phyloP scores from a whole-genome alignment of 2,113 vertebrate species.

The Dipodomys stephensi region DNA sequence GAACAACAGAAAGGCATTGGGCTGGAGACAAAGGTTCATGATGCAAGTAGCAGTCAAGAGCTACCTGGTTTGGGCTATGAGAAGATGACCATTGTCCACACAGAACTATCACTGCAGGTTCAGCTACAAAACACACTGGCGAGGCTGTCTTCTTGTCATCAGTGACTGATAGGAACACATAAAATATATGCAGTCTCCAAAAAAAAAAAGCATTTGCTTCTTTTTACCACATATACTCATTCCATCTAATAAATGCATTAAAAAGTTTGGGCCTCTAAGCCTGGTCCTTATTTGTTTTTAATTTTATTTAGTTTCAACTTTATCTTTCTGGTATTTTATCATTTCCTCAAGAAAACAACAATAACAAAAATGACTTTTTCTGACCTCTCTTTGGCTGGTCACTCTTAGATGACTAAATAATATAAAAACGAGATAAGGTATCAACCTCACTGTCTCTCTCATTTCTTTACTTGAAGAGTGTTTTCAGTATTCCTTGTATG shows the following conservation, averaged over 20 bases:
- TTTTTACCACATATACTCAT: background rate
- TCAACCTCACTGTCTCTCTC: background rate
- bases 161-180: background rate
- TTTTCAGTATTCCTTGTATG: background rate
- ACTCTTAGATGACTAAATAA: background rate
- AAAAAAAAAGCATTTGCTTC: background rate
- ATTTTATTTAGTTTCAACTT: background rate
- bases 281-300: too few species aligned
- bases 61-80: background rate
- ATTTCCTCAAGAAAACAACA: background rate
- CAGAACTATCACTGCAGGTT: background rate
- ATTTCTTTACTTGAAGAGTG: background rate
- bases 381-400: background rate
- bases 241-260: too few species aligned
- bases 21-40: too few species aligned
- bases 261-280: too few species aligned
- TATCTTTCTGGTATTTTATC: background rate
- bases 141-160: background rate
- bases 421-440: background rate
- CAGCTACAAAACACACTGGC: background rate
- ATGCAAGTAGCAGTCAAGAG: background rate
- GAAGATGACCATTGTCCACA: background rate
- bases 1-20: background rate
- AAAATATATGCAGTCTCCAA: background rate
- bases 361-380: background rate